Conservation (phyloP, 1,140 invertebrate species). For the honey bee (Apis mellifera) region Amel_HAv3.1 CM009931.2:12302001-12302500, state of each 20-base stretch:
- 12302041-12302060: neutral
- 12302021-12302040: neutral
- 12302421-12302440: neutral
- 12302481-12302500: slow-evolving; percentile 81
- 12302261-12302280: slow-evolving; percentile 73
- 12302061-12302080: neutral
- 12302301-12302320: slow-evolving; percentile 73
- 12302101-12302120: no score
- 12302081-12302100: neutral
- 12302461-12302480: slow-evolving; percentile 74
- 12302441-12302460: neutral
- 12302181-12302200: neutral
- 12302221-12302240: neutral
- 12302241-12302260: neutral
- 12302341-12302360: slow-evolving; percentile 73
- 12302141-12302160: neutral
- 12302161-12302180: neutral
- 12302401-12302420: slow-evolving; percentile 52
- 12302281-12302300: slow-evolving; percentile 80
- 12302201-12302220: neutral
- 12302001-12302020: neutral
- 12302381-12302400: slow-evolving; percentile 80
- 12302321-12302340: slow-evolving; percentile 73
- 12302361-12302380: slow-evolving; percentile 65
- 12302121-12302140: neutral